Evolutionary conservation across 2,888 invertebrate species (phyloP), one percentile per base, ranked within the genome.

Genomic region (Hirtodrosophila confusa): DNA sequence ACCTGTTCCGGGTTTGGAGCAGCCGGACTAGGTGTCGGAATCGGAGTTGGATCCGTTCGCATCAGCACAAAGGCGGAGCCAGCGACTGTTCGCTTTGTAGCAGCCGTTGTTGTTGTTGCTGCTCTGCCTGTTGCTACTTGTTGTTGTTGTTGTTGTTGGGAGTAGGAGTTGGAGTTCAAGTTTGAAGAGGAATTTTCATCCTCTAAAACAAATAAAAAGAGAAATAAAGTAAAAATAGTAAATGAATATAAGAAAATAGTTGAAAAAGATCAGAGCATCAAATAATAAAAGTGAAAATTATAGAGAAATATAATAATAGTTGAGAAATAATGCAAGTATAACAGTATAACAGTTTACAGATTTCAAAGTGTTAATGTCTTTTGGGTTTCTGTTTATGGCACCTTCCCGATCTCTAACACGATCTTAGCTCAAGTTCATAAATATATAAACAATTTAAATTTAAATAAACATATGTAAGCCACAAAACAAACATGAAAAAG

Each of bases 131-230:
- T 44, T 67, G 62, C 63, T 69, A 70, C 68, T 72, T 58, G 76
- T 36, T 68, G 70, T 61, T 76, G 70, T 69, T 80, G 70, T 62
- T 61, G 76, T 75, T 66, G 55, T 62, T 62, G 63, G 78, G 84
- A 40, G 49, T 80, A 73, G 75, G 83, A 80, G 68, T 78, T 76
- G 87, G 78, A 69, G 58, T 79, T 87, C 68, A 80, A 80, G 68
- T 83, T 83, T 57, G 80, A 72, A 50, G 89, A 90, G 76, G 88
- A 87, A 82, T 83, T 88, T 83, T 86, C 86, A 84, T 90, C 90
- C 89, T 91, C 91, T 90, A 86, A 58, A 86, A 83, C 51, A 77
- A 69, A 62, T 45, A 66, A 75, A 27, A 27, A 27, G 6, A 27
- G 0, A 27, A 27, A 5, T 0, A 74, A 63, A 75, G 66, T 71